phyloP scores from a whole-genome alignment of 2,113 vertebrate genomes.

The Hippoglossus stenolepis region DNA sequence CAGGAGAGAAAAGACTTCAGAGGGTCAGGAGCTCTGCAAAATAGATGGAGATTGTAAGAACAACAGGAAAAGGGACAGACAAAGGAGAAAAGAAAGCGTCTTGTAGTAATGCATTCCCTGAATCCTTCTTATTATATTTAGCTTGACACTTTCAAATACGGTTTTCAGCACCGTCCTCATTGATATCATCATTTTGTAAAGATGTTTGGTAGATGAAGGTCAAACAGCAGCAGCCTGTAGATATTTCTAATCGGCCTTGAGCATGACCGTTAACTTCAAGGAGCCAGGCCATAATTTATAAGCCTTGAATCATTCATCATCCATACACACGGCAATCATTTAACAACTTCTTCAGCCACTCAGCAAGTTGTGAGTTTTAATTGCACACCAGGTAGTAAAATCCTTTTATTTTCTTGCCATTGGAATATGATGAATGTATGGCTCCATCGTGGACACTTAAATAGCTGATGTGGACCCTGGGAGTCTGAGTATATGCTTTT shows the following conservation, averaged over 20 bases:
- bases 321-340: constrained; percentile 3
- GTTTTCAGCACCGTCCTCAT: background rate
- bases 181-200: background rate
- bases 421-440: background rate
- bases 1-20: constrained; percentile 22
- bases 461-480: background rate
- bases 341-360: background rate
- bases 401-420: constrained; percentile 1
- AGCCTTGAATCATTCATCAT: constrained; percentile 7
- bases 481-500: constrained; percentile 2
- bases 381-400: background rate
- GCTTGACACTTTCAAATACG: background rate
- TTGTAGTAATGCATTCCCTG: background rate
- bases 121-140: background rate
- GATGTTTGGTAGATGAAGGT: background rate
- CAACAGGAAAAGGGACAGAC: background rate
- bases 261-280: constrained; percentile 2
- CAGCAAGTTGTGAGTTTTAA: background rate
- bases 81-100: background rate
- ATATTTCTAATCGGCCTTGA: constrained; percentile 14
- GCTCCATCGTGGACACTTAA: background rate
- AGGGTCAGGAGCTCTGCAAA: background rate
- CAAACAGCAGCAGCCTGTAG: background rate
- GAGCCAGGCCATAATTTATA: constrained; percentile 3
- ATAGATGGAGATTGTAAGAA: background rate